Evolutionary conservation across 2,888 invertebrate genomes (phyloP).

Genomic region (Fragum fragum): DNA sequence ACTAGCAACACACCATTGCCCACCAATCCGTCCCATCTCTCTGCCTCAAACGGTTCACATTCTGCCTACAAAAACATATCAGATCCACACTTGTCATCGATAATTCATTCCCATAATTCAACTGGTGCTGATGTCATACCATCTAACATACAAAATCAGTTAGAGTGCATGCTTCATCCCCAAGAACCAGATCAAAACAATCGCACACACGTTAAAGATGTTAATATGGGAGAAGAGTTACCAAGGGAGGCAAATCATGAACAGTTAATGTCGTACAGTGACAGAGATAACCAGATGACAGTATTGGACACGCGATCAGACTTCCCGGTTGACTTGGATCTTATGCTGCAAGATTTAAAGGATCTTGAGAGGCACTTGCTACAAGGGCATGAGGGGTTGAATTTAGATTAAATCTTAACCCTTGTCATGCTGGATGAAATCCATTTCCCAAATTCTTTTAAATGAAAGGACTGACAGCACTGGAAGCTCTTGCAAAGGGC

Average conservation of each 20-base stretch:
- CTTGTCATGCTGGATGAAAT: too few species aligned
- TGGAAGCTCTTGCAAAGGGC: too few species aligned
- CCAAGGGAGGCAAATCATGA: not conserved
- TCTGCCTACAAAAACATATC: constrained; percentile 17
- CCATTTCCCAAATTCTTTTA: too few species aligned
- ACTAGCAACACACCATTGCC: not conserved
- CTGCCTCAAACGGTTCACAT: not conserved
- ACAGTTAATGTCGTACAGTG: not conserved
- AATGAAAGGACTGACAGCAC: too few species aligned
- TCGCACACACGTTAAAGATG: not conserved
- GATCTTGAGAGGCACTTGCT: too few species aligned
- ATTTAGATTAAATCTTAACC: too few species aligned
- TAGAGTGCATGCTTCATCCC: not conserved
- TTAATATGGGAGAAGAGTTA: not conserved
- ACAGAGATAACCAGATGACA: not conserved
- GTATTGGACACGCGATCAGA: not conserved
- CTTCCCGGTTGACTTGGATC: not conserved
- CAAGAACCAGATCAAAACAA: not conserved
- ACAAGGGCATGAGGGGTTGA: too few species aligned
- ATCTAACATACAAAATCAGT: not conserved
- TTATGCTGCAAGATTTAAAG: too few species aligned
- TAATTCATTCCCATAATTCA: not conserved
- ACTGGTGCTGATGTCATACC: not conserved
- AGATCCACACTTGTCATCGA: not conserved
- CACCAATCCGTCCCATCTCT: not conserved